These are phyloP conservation scores for Adela reaumurella DNA, from an alignment of 2,888 invertebrate genomes.

Conservation along the genomic window DNA sequence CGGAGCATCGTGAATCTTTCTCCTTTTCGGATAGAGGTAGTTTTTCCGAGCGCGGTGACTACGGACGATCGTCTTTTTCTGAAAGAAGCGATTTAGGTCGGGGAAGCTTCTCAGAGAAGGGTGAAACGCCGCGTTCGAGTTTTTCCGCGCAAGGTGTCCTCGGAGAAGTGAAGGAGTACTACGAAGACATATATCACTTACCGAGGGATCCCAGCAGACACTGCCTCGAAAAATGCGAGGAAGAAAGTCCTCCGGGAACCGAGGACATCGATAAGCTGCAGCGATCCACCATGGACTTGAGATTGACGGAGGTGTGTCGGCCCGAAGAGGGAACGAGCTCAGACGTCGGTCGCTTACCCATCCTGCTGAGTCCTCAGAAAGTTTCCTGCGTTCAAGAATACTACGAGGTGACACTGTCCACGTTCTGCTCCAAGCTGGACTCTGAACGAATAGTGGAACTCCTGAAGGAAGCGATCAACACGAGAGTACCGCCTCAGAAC, in stretches of 20 bases:
- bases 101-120: constrained; percentile 41
- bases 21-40: constrained; percentile 48
- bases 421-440: constrained; percentile 75
- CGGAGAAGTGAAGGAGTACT: constrained; percentile 42
- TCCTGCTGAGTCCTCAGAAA: constrained; percentile 37
- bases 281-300: constrained; percentile 41
- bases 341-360: constrained; percentile 27
- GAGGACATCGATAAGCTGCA: constrained; percentile 41
- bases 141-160: constrained; percentile 43
- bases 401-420: constrained; percentile 74
- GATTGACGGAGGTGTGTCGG: constrained; percentile 36
- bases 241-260: constrained; percentile 20
- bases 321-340: constrained; percentile 26
- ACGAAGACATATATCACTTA: constrained; percentile 35
- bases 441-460: constrained; percentile 76
- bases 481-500: constrained; percentile 67
- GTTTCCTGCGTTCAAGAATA: constrained; percentile 40
- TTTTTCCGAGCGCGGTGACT: constrained; percentile 45
- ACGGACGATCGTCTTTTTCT: constrained; percentile 42
- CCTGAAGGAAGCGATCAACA: constrained; percentile 75
- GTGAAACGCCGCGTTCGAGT: constrained; percentile 44
- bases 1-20: constrained; percentile 44
- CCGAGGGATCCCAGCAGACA: constrained; percentile 30
- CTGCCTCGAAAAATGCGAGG: constrained; percentile 31
- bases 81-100: constrained; percentile 54